phyloP scores from a whole-genome alignment of 2,797 vertebrate species.

The Sebastes minor region DNA sequence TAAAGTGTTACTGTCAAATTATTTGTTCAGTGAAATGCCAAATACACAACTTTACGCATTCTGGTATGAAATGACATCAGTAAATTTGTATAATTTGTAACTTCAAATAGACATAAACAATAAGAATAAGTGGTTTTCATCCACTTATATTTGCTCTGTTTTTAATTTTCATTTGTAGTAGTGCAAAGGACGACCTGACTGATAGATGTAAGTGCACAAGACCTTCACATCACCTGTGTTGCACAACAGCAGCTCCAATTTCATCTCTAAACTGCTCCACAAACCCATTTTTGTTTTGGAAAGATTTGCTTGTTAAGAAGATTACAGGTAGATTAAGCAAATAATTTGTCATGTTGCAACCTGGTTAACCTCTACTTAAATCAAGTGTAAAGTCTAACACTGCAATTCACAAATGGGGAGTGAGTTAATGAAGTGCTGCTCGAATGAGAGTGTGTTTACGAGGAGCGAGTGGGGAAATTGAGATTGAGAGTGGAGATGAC shows the following conservation, averaged over 20 bases:
- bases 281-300: not conserved
- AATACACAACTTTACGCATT: not conserved
- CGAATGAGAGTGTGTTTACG: not conserved
- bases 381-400: not conserved
- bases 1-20: too few relatives aligned
- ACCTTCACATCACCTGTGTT: not conserved
- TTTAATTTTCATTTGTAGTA: not conserved
- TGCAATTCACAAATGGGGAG: not conserved
- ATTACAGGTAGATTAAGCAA: conserved; percentile 3
- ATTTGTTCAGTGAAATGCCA: not conserved
- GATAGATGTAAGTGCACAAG: not conserved
- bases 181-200: not conserved
- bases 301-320: not conserved
- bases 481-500: not conserved
- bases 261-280: not conserved
- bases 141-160: not conserved
- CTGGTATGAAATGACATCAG: not conserved
- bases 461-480: not conserved
- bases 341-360: not conserved
- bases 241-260: not conserved
- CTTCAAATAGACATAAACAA: not conserved
- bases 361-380: conserved; percentile 22
- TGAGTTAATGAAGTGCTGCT: conserved; percentile 9
- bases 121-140: not conserved
- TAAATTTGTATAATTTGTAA: not conserved